A percentile compares a stretch with the other conserved stretches of the same genome.
phyloP scores from a whole-genome alignment of 2,113 vertebrate genomes.

The Lepisosteus oculatus region DNA sequence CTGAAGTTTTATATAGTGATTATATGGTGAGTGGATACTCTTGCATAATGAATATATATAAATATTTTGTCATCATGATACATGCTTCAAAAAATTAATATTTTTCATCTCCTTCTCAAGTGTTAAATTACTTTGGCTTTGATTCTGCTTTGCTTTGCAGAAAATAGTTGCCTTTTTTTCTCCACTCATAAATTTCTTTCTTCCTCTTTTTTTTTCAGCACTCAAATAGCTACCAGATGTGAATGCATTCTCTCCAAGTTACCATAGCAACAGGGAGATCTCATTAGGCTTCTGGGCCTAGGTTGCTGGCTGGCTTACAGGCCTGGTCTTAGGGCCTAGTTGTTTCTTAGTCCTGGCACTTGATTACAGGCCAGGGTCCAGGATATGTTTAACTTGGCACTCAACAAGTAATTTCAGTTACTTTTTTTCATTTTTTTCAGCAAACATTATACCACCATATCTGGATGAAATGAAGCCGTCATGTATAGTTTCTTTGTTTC shows the following conservation, averaged over 20 bases:
- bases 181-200: slow-evolving; percentile 79
- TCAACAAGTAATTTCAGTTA: slow-evolving; percentile 44
- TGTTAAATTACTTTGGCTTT: slow-evolving; percentile 60
- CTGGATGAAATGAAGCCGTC: slow-evolving; percentile 23
- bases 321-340: slow-evolving; percentile 40
- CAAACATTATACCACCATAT: slow-evolving; percentile 34
- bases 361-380: slow-evolving; percentile 35
- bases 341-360: slow-evolving; percentile 51
- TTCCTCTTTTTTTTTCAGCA: slow-evolving; percentile 50
- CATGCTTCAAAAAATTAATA: slow-evolving; percentile 42
- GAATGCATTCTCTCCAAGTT: slow-evolving; percentile 73
- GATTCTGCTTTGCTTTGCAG: slow-evolving; percentile 86
- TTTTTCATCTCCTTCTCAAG: slow-evolving; percentile 51
- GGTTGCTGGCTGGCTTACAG: slow-evolving; percentile 54
- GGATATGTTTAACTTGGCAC: slow-evolving; percentile 50
- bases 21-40: neutral
- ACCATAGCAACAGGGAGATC: slow-evolving; percentile 58
- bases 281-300: slow-evolving; percentile 60
- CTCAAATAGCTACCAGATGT: slow-evolving; percentile 94
- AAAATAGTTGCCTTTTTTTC: slow-evolving; percentile 85
- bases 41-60: slow-evolving; percentile 32
- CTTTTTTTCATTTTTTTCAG: slow-evolving; percentile 13
- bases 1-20: neutral
- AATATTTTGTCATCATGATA: slow-evolving; percentile 16
- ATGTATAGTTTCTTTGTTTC: slow-evolving; percentile 38